Evolutionary conservation across 2,797 vertebrate genomes (phyloP), one percentile per base, ranked within the genome.

Genomic region (Fistularia tabacaria): DNA sequence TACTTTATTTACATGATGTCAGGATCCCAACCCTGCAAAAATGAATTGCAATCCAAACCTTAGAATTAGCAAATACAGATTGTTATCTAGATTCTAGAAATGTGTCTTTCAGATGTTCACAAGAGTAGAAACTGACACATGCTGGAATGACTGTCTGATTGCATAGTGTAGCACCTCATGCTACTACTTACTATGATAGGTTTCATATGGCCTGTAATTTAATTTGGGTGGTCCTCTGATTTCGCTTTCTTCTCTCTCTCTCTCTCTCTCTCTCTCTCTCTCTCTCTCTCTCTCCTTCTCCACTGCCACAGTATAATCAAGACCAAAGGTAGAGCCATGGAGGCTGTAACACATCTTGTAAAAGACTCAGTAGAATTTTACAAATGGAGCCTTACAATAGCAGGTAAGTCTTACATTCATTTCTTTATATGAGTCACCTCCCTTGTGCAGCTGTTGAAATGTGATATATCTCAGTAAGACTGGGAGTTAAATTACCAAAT

Each of bases 301-400:
- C 44, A 42, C 43, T 54, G 6, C 51, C 47, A 14, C 81, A 92
- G 90, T 85, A 79, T 89, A 89, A 88, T 81, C 79, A 81, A 90
- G 88, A 86, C 88, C 81, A 79, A 84, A 86, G 63, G 71, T 80
- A 88, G 83, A 89, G 80, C 78, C 85, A 90, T 94, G 91, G 94
- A 91, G 65, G 87, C 81, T 54, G 88, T 94, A 69, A 90, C 91
- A 71, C 94, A 95, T 82, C 87, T 96, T 52, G 80, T 98, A 62
- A 97, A 96, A 75, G 93, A 96, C 85, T 92, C 93, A 42, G 78
- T 94, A 88, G 93, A 94, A 80, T 93, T 96, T 85, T 99, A 98
- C 87, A 95, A 91, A 89, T 99, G 96, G 96, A 92, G 93, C 85
- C 93, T 94, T 92, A 92, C 90, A 87, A 95, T 98, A 91, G 91